Conservation (phyloP, 2,888 invertebrate genomes). For the Lacanobia oleracea region DNA sequence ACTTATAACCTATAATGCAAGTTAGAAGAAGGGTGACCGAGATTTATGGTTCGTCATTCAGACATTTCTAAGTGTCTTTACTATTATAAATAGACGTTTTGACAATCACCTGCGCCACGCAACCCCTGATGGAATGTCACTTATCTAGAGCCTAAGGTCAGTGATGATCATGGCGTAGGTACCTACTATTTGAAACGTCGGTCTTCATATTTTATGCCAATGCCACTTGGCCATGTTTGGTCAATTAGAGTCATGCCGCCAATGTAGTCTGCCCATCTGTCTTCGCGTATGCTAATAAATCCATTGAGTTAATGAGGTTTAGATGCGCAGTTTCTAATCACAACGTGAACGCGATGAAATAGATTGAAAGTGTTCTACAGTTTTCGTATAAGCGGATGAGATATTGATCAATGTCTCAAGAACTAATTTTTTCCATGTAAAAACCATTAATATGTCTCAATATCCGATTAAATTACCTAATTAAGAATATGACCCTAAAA, state of each 20-base stretch:
- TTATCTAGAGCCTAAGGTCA: too few species aligned
- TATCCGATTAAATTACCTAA: not conserved
- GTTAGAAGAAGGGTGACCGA: too few species aligned
- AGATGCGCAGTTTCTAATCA: conserved; percentile 22
- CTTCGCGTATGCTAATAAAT: conserved; percentile 25
- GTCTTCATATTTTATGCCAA: conserved; percentile 18
- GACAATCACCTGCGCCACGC: too few species aligned
- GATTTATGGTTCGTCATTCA: too few species aligned
- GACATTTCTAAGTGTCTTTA: too few species aligned
- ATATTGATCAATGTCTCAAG: not conserved
- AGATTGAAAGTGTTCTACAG: not conserved
- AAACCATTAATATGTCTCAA: not conserved
- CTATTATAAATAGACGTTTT: too few species aligned
- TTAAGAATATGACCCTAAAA: not conserved
- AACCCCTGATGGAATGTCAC: too few species aligned
- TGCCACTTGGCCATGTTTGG: conserved; percentile 25
- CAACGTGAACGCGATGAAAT: not conserved
- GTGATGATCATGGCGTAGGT: too few species aligned
- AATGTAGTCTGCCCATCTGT: conserved; percentile 50
- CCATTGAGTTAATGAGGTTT: conserved; percentile 16
- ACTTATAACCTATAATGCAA: too few species aligned
- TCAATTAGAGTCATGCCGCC: conserved; percentile 15
- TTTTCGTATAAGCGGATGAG: not conserved
- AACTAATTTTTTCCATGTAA: not conserved
- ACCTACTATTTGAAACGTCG: not conserved